Percentiles rank a stretch among this genome's conserved stretches.
Evolutionary conservation across 1,140 invertebrate genomes (phyloP).

Genomic region (Littorina saxatilis): DNA sequence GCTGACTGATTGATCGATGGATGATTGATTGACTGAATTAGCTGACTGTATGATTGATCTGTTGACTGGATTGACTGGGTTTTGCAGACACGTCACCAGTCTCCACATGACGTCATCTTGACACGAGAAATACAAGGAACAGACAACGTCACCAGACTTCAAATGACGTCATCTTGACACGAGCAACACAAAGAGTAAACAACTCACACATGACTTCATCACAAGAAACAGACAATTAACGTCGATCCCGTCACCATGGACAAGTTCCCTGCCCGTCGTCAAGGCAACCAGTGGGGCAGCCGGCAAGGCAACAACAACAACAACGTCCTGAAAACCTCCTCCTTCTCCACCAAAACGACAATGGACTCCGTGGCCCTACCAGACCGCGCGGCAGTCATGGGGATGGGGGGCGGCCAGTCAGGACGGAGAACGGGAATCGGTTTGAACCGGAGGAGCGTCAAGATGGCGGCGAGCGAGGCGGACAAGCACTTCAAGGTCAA

Average conservation of each 20-base stretch:
- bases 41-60: too few relatives aligned
- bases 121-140: neutral
- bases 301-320: neutral
- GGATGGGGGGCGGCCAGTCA: neutral
- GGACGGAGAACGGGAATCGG: neutral
- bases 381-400: neutral
- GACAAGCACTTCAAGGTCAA: constrained; percentile 50
- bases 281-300: neutral
- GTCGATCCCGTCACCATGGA: neutral
- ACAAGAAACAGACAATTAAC: constrained; percentile 51
- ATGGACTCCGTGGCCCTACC: neutral
- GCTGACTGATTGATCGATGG: too few relatives aligned
- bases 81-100: too few relatives aligned
- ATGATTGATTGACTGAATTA: too few relatives aligned
- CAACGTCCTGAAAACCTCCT: neutral
- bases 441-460: neutral
- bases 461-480: constrained; percentile 8
- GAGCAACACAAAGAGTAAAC: neutral
- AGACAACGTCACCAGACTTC: neutral
- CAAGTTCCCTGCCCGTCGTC: constrained; percentile 3
- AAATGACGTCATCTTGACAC: neutral
- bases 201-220: neutral
- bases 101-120: too few relatives aligned
- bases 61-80: too few relatives aligned
- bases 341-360: neutral